Percentiles rank a stretch among this genome's conserved stretches.
phyloP scores from a whole-genome alignment of 2,113 vertebrate species.

The Girardinichthys multiradiatus region DNA sequence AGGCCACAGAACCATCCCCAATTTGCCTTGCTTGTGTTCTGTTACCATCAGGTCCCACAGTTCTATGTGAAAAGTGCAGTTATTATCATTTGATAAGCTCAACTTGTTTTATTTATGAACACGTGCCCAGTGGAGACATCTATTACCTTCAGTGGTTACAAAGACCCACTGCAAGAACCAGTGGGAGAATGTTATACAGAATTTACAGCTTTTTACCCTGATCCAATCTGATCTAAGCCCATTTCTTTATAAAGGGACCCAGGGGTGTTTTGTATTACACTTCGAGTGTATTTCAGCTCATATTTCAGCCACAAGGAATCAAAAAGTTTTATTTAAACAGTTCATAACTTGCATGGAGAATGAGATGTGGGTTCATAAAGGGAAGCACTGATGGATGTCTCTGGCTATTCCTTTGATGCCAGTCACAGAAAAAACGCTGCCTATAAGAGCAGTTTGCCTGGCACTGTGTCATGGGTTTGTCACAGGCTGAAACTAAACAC shows the following conservation, averaged over 20 bases:
- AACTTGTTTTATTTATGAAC: conserved; percentile 72
- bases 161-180: conserved; percentile 26
- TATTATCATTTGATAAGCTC: conserved; percentile 39
- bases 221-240: conserved; percentile 45
- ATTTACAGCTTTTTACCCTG: conserved; percentile 28
- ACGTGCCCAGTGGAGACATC: conserved; percentile 42
- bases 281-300: conserved; percentile 20
- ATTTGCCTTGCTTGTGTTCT: conserved; percentile 45
- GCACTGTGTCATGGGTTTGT: conserved; percentile 43
- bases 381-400: conserved; percentile 33
- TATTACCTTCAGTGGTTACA: conserved; percentile 59
- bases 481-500: conserved; percentile 34
- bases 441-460: conserved; percentile 21
- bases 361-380: conserved; percentile 40
- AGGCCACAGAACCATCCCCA: conserved; percentile 31
- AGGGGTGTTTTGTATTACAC: conserved; percentile 26
- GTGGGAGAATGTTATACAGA: conserved; percentile 24
- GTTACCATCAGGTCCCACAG: conserved; percentile 53
- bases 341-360: conserved; percentile 27
- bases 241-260: conserved; percentile 30
- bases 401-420: conserved; percentile 31
- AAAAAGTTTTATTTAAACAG: conserved; percentile 41
- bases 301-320: conserved; percentile 24
- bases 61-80: conserved; percentile 44
- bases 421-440: conserved; percentile 21